Percentiles rank a stretch among this genome's conserved stretches.
phyloP scores from a whole-genome alignment of 2,888 invertebrate species.

The Pristionchus exspectatus region DNA sequence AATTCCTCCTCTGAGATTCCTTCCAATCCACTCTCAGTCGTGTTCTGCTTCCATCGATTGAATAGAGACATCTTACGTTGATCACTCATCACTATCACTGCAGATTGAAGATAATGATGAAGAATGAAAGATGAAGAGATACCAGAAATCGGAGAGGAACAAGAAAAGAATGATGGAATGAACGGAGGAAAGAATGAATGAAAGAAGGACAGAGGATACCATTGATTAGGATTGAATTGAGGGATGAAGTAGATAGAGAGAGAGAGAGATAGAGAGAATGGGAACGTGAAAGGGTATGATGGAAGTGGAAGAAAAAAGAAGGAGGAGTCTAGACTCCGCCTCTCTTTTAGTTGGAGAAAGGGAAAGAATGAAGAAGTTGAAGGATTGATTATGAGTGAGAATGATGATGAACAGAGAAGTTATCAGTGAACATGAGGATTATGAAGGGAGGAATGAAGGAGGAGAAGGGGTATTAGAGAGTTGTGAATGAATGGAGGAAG shows the following conservation, averaged over 20 bases:
- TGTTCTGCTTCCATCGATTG: conserved; percentile 75
- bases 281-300: conserved; percentile 28
- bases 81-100: conserved; percentile 63
- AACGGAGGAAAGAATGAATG: not conserved
- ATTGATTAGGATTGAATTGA: conserved; percentile 8
- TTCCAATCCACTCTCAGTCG: conserved; percentile 70
- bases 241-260: not conserved
- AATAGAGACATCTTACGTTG: conserved; percentile 76
- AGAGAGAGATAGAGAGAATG: not conserved
- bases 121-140: not conserved
- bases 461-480: not conserved
- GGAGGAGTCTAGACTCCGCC: conserved; percentile 34
- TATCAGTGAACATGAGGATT: conserved; percentile 42
- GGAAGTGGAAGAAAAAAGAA: conserved; percentile 22
- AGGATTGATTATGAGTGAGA: not conserved
- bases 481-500: not conserved
- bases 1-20: conserved; percentile 78
- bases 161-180: conserved; percentile 27
- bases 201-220: not conserved
- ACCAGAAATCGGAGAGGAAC: not conserved
- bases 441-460: not conserved
- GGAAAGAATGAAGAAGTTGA: conserved; percentile 24
- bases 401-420: conserved; percentile 7
- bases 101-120: not conserved
- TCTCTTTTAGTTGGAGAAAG: not conserved